Evolutionary conservation across 1,140 invertebrate species (phyloP).

Genomic region (Pseudomyrmex pallidus): DNA sequence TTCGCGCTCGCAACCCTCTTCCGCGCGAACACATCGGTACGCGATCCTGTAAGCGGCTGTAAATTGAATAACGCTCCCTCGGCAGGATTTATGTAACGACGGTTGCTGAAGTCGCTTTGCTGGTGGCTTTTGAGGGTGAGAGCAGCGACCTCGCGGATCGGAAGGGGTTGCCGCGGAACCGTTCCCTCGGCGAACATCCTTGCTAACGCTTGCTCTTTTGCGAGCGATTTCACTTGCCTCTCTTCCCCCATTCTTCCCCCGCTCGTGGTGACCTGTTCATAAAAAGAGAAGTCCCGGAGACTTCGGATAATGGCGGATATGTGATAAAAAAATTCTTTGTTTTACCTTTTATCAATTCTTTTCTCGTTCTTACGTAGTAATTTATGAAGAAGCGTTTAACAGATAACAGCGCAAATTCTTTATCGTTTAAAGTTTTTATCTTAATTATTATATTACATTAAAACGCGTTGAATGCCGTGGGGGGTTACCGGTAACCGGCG

Average conservation of each 20-base stretch:
- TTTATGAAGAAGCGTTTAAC: neutral
- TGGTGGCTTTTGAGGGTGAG: slow-evolving; percentile 26
- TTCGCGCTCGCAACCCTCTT: neutral
- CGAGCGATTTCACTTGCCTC: slow-evolving; percentile 25
- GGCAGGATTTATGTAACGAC: slow-evolving; percentile 71
- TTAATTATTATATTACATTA: neutral
- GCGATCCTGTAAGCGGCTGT: slow-evolving; percentile 64
- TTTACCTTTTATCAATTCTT: neutral
- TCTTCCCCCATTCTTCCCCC: too few species aligned
- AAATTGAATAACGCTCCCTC: slow-evolving; percentile 76
- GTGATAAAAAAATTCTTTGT: neutral
- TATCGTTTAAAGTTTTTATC: neutral
- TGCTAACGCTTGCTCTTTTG: slow-evolving; percentile 27
- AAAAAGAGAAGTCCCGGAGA: slow-evolving; percentile 1
- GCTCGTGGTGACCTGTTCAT: neutral
- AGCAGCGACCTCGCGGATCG: slow-evolving; percentile 29
- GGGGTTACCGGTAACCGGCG: too few species aligned
- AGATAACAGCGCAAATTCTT: neutral
- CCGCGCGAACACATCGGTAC: neutral
- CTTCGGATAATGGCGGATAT: neutral
- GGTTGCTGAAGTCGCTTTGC: slow-evolving; percentile 21
- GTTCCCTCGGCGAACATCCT: neutral
- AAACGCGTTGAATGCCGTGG: neutral
- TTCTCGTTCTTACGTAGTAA: neutral
- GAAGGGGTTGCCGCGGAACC: neutral